These are phyloP conservation scores for Erebia palarica DNA, from an alignment of 2,888 invertebrate species.

Conservation along the genomic window DNA sequence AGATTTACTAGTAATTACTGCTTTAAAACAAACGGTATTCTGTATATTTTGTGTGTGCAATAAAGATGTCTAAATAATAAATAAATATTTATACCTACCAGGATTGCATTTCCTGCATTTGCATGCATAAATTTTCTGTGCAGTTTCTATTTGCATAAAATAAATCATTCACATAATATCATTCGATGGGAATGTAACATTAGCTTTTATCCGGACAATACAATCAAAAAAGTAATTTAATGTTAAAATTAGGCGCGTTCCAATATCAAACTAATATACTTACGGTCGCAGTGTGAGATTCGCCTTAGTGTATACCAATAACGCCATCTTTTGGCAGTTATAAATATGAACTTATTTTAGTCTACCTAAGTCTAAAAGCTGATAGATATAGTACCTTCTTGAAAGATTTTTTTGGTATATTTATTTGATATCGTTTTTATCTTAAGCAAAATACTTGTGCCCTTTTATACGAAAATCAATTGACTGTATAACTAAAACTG, in stretches of 20 bases:
- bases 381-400: not conserved
- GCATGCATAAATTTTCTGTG: not conserved
- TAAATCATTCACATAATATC: no score
- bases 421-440: not conserved
- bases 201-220: slow-evolving; percentile 2
- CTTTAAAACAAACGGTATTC: no score
- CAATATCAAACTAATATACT: no score
- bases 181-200: not conserved
- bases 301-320: not conserved
- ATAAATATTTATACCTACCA: no score
- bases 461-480: not conserved
- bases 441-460: not conserved
- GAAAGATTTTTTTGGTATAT: not conserved
- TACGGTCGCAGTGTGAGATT: no score
- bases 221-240: no score
- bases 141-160: no score
- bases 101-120: not conserved
- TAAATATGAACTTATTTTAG: not conserved
- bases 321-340: not conserved
- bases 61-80: no score
- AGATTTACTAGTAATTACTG: no score
- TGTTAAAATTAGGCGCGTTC: no score
- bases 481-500: no score
- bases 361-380: not conserved
- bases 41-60: no score